Percentiles rank a stretch among this genome's conserved stretches.
phyloP scores from a whole-genome alignment of 2,888 invertebrate species.

The Sesia apiformis region DNA sequence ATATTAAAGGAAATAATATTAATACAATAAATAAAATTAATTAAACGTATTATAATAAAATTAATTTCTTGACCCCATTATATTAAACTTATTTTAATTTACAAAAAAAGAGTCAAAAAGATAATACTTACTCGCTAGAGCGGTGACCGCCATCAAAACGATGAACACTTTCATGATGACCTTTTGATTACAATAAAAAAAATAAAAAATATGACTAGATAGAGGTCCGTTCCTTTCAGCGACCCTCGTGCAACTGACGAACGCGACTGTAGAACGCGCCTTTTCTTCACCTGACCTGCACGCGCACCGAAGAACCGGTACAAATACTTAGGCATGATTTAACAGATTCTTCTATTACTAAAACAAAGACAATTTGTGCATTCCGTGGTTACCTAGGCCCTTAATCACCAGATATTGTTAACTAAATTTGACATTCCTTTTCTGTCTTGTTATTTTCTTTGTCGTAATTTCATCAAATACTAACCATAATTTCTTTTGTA shows the following conservation, averaged over 20 bases:
- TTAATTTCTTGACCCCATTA: too few species aligned
- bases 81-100: too few species aligned
- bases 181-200: slow-evolving; percentile 43
- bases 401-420: slow-evolving; percentile 12
- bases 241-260: slow-evolving; percentile 65
- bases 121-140: slow-evolving; percentile 61
- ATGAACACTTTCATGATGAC: slow-evolving; percentile 72
- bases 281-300: slow-evolving; percentile 60
- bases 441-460: neutral
- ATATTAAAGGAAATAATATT: neutral
- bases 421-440: neutral
- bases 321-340: slow-evolving; percentile 52
- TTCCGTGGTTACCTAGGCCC: slow-evolving; percentile 24
- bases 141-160: slow-evolving; percentile 57
- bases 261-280: slow-evolving; percentile 52
- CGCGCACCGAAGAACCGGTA: slow-evolving; percentile 56
- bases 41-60: too few species aligned
- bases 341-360: slow-evolving; percentile 49
- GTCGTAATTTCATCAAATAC: too few species aligned
- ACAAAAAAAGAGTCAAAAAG: too few species aligned
- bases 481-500: too few species aligned
- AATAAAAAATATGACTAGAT: slow-evolving; percentile 65
- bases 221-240: slow-evolving; percentile 55
- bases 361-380: slow-evolving; percentile 46
- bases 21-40: neutral